Base-by-base conservation (phyloP, 2,113 vertebrate species). In the Platysteira castanea region DNA sequence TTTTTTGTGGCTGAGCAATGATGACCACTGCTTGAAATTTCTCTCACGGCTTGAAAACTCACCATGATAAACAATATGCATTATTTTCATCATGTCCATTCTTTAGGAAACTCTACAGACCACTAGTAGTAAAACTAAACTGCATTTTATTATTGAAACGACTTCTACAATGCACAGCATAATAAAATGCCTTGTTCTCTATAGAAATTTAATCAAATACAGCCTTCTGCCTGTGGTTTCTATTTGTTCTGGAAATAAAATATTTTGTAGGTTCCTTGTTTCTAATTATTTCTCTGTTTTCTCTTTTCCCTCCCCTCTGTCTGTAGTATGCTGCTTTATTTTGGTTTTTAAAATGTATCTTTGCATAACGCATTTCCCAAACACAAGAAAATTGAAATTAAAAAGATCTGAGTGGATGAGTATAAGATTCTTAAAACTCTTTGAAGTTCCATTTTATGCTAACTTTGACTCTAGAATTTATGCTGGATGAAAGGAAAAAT, bases 71-170 rank as follows among this genome's bases (percentile, higher is more conserved):
- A 88, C 27, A 90, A 6, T 20, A 21, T 10, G 18, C 12, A 76
- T 82, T 85, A 46, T 79, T 47, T 94, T 53, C 84, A 54, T 89
- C 12, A 53, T 65, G 27, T 5, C 15, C 53, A 87, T 87, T 87
- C 15, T 80, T 92, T 93, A 95, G 87, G 61, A 67, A 49, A 46
- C 17, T 37, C 11, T 39, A 39, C 20, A 91, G 26, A 3, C 15
- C 35, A 75, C 13, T 76, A 37, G 31, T 42, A 95, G 54, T 88
- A 95, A 97, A 95, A 93, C 13, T 74, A 80, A 90, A 89, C 70
- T 93, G 4, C 7, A 46, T 47, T 86, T 89, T 57, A 46, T 15
- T 89, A 37, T 74, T 91, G 46, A 60, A 96, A 68, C 1, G 0
- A 39, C 28, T 61, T 24, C 1, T 63, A 89, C 64, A 93, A 59